Percentiles rank a stretch among this genome's conserved stretches.
Evolutionary conservation across 2,113 vertebrate species (phyloP).

Genomic region (Eonycteris spelaea): DNA sequence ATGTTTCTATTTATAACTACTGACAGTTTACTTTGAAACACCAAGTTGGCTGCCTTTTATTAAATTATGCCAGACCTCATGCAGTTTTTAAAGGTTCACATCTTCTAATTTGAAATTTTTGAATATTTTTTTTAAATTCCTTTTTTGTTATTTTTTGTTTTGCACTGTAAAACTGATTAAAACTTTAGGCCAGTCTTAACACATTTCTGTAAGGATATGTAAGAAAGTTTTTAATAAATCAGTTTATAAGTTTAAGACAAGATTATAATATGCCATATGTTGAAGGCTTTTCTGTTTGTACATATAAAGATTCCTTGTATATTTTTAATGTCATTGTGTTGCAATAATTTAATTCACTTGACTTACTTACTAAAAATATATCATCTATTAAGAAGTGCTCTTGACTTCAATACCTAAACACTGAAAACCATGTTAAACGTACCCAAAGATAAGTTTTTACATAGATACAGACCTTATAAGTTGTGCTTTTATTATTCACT

Average conservation of each 20-base stretch:
- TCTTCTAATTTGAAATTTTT: conserved; percentile 26
- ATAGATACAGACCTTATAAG: conserved; percentile 7
- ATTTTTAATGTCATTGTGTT: background rate
- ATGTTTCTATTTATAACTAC: too few relatives aligned
- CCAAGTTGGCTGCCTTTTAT: background rate
- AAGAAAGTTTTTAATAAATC: conserved; percentile 29
- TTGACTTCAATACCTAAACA: conserved; percentile 29
- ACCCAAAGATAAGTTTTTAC: conserved; percentile 56
- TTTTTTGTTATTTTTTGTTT: conserved; percentile 1
- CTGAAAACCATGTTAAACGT: conserved; percentile 35
- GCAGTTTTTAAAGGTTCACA: background rate
- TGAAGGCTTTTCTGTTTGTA: conserved; percentile 39
- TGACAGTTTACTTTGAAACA: background rate
- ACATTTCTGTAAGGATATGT: conserved; percentile 1
- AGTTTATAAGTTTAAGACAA: conserved; percentile 58
- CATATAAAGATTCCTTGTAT: background rate
- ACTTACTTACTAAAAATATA: background rate
- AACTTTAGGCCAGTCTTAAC: conserved; percentile 40
- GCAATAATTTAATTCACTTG: conserved; percentile 32
- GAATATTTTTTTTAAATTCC: background rate
- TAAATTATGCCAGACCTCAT: background rate
- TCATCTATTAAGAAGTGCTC: conserved; percentile 55
- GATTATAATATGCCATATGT: background rate
- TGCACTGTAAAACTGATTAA: conserved; percentile 35
- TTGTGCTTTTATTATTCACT: conserved; percentile 26